Evolutionary conservation across 1,140 invertebrate genomes (phyloP).

Genomic region (Papilio polytes): DNA sequence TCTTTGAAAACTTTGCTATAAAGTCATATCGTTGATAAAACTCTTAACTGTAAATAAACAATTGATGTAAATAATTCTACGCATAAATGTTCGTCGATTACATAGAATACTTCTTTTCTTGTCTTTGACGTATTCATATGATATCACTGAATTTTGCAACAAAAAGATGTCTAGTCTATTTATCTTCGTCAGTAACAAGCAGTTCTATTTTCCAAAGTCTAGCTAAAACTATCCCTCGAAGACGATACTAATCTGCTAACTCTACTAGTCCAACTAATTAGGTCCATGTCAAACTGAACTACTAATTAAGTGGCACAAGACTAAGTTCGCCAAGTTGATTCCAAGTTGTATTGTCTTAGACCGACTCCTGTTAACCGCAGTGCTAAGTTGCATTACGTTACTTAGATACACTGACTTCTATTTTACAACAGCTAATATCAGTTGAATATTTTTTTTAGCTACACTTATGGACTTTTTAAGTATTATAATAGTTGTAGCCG

Average conservation of each 20-base stretch:
- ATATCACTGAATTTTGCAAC: too few relatives aligned
- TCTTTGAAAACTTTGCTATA: too few relatives aligned
- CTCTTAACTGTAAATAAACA: too few relatives aligned
- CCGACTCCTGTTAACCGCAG: conserved; percentile 46
- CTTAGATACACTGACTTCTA: conserved; percentile 10
- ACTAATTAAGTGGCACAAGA: conserved; percentile 72
- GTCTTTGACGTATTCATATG: neutral
- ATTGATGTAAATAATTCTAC: too few relatives aligned
- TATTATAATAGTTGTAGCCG: too few relatives aligned
- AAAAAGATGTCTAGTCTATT: too few relatives aligned
- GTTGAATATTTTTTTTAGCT: too few relatives aligned
- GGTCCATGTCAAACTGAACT: conserved; percentile 53
- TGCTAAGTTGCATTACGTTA: conserved; percentile 40
- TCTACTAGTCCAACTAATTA: conserved; percentile 65
- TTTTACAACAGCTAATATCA: neutral
- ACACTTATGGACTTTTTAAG: too few relatives aligned
- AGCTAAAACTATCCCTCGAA: conserved; percentile 37
- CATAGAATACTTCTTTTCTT: too few relatives aligned
- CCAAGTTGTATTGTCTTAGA: conserved; percentile 70
- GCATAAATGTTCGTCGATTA: too few relatives aligned
- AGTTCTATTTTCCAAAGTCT: neutral
- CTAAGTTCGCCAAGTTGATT: conserved; percentile 56
- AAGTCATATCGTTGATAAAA: too few relatives aligned
- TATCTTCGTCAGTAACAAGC: too few relatives aligned
- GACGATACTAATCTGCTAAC: conserved; percentile 66